Conservation (phyloP, 2,113 vertebrate species). For the Ia io region DNA sequence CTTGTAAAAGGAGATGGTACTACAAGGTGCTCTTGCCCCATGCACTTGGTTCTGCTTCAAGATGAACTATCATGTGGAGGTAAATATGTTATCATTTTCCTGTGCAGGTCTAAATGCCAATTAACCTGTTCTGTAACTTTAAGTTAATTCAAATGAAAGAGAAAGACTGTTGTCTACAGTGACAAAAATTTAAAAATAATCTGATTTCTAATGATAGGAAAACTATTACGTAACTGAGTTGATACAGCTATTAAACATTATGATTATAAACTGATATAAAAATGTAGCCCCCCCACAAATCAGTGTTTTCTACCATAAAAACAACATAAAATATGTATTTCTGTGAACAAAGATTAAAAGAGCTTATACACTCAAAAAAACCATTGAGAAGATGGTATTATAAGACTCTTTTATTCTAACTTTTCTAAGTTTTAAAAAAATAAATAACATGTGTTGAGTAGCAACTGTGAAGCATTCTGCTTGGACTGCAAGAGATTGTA, state of each 20-base stretch:
- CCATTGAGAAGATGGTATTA: not conserved
- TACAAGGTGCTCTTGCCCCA: conserved; percentile 94
- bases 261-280: not conserved
- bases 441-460: not conserved
- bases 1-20: conserved; percentile 97
- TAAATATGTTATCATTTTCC: conserved; percentile 65
- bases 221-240: conserved; percentile 38
- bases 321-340: not conserved
- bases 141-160: not conserved
- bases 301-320: not conserved
- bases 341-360: not conserved
- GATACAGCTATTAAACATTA: not conserved
- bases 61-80: conserved; percentile 97
- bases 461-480: not conserved
- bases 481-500: not conserved
- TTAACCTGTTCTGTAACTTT: not conserved
- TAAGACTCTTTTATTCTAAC: not conserved
- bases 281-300: not conserved
- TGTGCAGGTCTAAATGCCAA: not conserved
- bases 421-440: not conserved
- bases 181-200: not conserved
- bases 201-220: conserved; percentile 20
- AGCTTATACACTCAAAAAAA: not conserved
- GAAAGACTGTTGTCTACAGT: not conserved
- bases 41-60: conserved; percentile 95